Evolutionary conservation across 2,888 invertebrate species (phyloP).

Genomic region (Clunio marinus): DNA sequence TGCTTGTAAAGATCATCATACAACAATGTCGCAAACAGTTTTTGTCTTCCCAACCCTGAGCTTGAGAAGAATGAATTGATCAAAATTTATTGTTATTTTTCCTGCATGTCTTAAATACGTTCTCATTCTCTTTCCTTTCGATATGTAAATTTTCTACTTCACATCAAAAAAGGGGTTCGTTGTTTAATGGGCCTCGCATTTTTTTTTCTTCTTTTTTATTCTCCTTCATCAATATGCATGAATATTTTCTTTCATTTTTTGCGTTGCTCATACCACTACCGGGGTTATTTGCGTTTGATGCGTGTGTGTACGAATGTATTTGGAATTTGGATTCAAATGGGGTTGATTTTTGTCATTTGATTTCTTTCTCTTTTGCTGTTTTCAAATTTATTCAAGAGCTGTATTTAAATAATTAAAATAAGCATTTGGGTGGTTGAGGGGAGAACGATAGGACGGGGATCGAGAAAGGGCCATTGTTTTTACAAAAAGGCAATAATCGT

Average conservation of each 20-base stretch:
- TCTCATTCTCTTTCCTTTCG: background rate
- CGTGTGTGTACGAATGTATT: background rate
- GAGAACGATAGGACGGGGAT: too few species aligned
- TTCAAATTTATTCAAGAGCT: background rate
- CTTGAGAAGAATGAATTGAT: constrained; percentile 39
- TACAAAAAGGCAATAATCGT: constrained; percentile 26
- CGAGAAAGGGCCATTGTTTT: constrained; percentile 25
- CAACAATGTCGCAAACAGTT: too few species aligned
- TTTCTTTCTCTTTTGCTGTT: constrained; percentile 13
- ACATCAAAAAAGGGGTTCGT: background rate
- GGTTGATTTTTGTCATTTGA: constrained; percentile 37
- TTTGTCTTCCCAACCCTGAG: too few species aligned
- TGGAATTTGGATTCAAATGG: background rate
- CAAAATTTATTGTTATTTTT: constrained; percentile 41
- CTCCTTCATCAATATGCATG: constrained; percentile 32
- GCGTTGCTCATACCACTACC: background rate
- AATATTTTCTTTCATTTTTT: constrained; percentile 5
- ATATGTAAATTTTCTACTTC: constrained; percentile 9
- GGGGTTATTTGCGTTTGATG: background rate
- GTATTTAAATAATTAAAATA: constrained; percentile 37
- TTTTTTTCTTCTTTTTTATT: background rate
- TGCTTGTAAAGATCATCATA: too few species aligned
- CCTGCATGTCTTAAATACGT: constrained; percentile 3
- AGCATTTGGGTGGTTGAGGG: background rate
- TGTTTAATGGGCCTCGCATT: constrained; percentile 13